These are phyloP conservation scores for Dendrocincla tyrannina DNA, from an alignment of 2,797 vertebrate species.

Conservation along the genomic window DNA sequence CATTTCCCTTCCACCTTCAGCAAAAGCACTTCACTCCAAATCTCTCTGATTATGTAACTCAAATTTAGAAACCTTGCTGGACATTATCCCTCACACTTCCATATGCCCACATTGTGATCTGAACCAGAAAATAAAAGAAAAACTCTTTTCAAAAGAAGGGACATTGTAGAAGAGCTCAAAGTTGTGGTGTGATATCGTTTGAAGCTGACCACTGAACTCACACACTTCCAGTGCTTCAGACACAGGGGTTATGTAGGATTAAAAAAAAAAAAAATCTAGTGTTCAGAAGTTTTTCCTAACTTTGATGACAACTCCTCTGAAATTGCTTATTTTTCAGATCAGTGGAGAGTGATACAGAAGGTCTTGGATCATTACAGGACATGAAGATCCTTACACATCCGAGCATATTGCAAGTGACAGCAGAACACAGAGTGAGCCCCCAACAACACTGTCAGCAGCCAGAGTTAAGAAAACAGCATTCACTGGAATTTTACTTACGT, in stretches of 20 bases:
- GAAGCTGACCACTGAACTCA: conserved; percentile 56
- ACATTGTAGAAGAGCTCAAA: neutral
- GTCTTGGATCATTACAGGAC: conserved; percentile 67
- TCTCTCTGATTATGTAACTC: neutral
- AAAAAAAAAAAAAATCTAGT: neutral
- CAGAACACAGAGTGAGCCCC: conserved; percentile 34
- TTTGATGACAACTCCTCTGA: conserved; percentile 65
- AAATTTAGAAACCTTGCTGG: neutral
- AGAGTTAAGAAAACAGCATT: conserved; percentile 54
- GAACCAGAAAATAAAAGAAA: conserved; percentile 48
- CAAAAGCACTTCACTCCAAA: neutral
- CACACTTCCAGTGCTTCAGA: conserved; percentile 14
- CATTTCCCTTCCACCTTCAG: neutral
- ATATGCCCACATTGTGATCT: neutral
- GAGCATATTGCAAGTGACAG: conserved; percentile 55
- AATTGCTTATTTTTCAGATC: conserved; percentile 78
- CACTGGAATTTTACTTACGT: conserved; percentile 46
- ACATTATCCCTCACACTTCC: neutral
- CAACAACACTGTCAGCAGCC: neutral
- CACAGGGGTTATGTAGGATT: conserved; percentile 19
- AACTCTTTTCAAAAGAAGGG: conserved; percentile 20
- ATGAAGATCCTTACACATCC: conserved; percentile 62
- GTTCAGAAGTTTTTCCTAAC: conserved; percentile 55
- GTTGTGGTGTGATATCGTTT: neutral
- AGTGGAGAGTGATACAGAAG: conserved; percentile 64